phyloP scores from a whole-genome alignment of 2,888 invertebrate species.

The Metellina segmentata region DNA sequence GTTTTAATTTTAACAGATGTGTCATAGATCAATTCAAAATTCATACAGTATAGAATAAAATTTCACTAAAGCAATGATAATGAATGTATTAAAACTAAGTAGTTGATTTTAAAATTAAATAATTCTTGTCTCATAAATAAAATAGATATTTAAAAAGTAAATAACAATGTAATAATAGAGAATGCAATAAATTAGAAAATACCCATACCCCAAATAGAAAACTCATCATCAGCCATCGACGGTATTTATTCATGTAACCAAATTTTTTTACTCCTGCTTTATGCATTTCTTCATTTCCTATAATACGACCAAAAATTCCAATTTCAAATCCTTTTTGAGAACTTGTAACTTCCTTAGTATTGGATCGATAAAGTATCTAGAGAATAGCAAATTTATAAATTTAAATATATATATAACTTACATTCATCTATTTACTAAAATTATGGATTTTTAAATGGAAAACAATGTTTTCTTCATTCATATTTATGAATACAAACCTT shows the following conservation, averaged over 20 bases:
- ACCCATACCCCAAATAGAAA: conserved; percentile 24
- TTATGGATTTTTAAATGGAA: no score
- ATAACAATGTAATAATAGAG: no score
- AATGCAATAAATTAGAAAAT: neutral
- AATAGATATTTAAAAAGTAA: no score
- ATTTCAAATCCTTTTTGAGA: conserved; percentile 67
- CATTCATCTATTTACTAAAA: neutral
- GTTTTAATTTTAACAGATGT: no score
- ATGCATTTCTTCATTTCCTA: conserved; percentile 62
- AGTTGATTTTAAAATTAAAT: no score
- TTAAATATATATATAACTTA: neutral
- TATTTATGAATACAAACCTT: no score
- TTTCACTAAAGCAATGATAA: no score
- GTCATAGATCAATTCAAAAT: no score
- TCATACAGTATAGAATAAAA: no score
- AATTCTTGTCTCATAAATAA: neutral
- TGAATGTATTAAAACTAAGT: no score
- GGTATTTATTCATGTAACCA: conserved; percentile 37
- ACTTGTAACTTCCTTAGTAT: conserved; percentile 51
- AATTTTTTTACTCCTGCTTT: conserved; percentile 60
- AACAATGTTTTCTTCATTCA: no score
- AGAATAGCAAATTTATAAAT: neutral
- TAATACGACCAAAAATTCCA: conserved; percentile 55
- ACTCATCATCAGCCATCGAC: neutral
- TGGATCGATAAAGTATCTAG: conserved; percentile 47